Evolutionary conservation across 2,888 invertebrate species (phyloP), one percentile per base, ranked within the genome.

Genomic region (Drosophila austrosaltans): DNA sequence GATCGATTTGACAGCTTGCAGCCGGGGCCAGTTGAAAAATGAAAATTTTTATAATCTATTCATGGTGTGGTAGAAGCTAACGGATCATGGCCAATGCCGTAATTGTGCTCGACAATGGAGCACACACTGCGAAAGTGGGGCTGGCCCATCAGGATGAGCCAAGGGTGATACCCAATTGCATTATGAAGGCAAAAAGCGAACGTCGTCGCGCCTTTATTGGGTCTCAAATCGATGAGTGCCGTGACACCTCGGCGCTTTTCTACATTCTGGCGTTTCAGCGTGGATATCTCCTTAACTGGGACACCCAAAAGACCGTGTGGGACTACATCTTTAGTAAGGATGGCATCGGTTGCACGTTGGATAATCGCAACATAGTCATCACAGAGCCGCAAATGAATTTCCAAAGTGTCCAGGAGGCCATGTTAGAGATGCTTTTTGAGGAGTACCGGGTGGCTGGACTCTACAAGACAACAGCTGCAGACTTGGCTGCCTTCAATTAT

Each of bases 121-220:
- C 96, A 0, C 96, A 96, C 89, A 95, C 95, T 0, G 95, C 96
- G 0, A 98, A 98, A 94, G 95, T 96, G 66, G 98, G 98, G n/a
- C 94, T 95, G 85, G 94, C 96, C 1, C 94, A 93, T 6, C 94
- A 94, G 79, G 93, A 95, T 68, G 92, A 95, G 73, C 96, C 97
- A 5, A 95, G 94, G 94, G 90, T 97, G 16, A 94, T 98, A 61
- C 98, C 99, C 0, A 99, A 99, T 93, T 98, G 97, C 89, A 97
- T 99, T 32, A 98, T 98, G 95, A 99, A 99, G 94, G 98, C 98
- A 0, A 99, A 99, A 93, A 98, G 97, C 62, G 99, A 99, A 92
- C 93, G 98, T 63, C 95, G 98, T 8, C 94, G 99, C 53, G 96
- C 98, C 0, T 99, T 99, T 92, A 95, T 99, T 66, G 99, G 96